Percentiles rank a stretch among this genome's conserved stretches.
Evolutionary conservation across 2,888 invertebrate genomes (phyloP).

Genomic region (Unio pictorum): DNA sequence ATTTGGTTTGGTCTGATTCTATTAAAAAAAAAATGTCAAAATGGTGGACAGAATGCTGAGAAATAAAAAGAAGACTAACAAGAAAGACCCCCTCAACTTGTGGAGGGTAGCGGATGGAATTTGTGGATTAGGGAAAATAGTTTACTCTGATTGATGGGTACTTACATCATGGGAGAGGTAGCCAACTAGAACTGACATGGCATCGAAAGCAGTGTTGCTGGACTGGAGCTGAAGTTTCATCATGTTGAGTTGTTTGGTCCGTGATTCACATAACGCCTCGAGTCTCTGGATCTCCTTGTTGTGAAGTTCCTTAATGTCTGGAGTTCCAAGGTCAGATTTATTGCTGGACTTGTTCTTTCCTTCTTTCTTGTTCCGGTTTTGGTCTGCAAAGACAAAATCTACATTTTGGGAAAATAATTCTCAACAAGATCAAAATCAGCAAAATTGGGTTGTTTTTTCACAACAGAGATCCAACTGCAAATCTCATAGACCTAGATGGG

Average conservation of each 20-base stretch:
- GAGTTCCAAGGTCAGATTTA: constrained; percentile 28
- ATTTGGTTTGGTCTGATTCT: too few relatives aligned
- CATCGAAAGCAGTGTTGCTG: constrained; percentile 82
- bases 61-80: too few relatives aligned
- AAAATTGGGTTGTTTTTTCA: not conserved
- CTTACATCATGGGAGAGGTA: constrained; percentile 81
- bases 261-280: constrained; percentile 70
- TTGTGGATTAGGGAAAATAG: not conserved
- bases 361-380: constrained; percentile 47
- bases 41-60: too few relatives aligned
- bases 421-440: not conserved
- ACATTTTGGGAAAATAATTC: constrained; percentile 2
- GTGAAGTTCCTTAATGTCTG: constrained; percentile 34
- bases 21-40: too few relatives aligned
- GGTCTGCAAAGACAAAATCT: constrained; percentile 39
- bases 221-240: constrained; percentile 70
- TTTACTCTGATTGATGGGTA: not conserved
- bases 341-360: constrained; percentile 33
- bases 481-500: too few relatives aligned
- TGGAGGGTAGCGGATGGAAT: not conserved
- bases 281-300: constrained; percentile 67
- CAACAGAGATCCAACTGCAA: too few relatives aligned
- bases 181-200: constrained; percentile 87
- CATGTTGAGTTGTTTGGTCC: constrained; percentile 70
- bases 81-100: too few relatives aligned